Base-by-base conservation (phyloP, 2,797 vertebrate species). In the Cuculus canorus region DNA sequence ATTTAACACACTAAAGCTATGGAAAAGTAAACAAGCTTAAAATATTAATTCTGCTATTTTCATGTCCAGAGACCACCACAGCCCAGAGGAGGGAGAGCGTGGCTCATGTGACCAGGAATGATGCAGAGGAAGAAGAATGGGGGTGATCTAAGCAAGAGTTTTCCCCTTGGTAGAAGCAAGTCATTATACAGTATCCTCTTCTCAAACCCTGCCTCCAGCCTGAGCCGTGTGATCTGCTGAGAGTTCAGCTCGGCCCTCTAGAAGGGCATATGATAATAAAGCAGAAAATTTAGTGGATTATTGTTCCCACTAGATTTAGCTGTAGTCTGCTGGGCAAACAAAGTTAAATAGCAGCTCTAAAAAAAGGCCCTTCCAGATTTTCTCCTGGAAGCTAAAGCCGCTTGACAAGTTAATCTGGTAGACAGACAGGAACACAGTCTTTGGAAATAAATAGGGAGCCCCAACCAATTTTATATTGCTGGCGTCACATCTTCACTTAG, bases 61-160 rank as follows among this genome's bases (percentile, higher is more conserved):
- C 0, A 0, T 68, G 32, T 71, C 23, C 9, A 7, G 45, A 45
- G 39, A 75, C 45, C 45, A 64, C 17, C 13, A 50, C 10, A 39
- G 52, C 35, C 17, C 23, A 47, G 73, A 60, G 41, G 73, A 60
- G 41, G 33, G 17, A 75, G 37, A 10, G 32, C 5, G 11, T 11
- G 32, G 13, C 32, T 63, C 0, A 0, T 21, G 15, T 30, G 63
- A 19, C 57, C 68, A 28, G 35, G 43, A 78, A 32, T 3, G 2
- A 21, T 53, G 57, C 30, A 22, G 18, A 37, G 25, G 17, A 83
- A 81, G 72, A 80, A 52, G 24, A 19, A 47, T 16, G 17, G 32
- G 25, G 10, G 6, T 82, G 41, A 80, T 54, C 7, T 54, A n/a
- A 83, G 17, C 10, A 39, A 39, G 47, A 47, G 27, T 75, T 93